phyloP scores from a whole-genome alignment of 2,113 vertebrate genomes.

The Myodes glareolus region DNA sequence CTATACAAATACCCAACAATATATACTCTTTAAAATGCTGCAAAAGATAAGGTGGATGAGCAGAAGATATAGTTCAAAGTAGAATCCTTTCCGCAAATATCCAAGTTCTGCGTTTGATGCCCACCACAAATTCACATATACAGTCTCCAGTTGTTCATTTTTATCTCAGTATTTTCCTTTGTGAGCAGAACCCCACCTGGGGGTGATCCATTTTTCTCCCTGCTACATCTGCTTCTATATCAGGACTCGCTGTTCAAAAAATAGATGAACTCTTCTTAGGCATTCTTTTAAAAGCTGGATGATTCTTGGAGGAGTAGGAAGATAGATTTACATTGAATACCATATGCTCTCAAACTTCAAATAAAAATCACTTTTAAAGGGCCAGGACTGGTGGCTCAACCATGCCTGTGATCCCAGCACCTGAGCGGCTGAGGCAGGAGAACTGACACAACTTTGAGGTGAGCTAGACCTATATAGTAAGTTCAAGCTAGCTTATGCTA shows the following conservation, averaged over 20 bases:
- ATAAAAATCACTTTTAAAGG: slow-evolving; percentile 22
- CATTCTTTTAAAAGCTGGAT: background rate
- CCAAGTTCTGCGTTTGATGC: background rate
- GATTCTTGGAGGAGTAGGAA: background rate
- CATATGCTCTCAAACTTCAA: background rate
- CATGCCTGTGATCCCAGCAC: background rate
- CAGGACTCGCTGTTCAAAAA: background rate
- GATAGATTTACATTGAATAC: background rate
- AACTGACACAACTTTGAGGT: background rate
- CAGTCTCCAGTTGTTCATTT: background rate
- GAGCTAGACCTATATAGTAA: background rate
- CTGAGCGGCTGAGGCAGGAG: background rate
- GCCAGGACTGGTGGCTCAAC: background rate
- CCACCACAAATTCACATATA: background rate
- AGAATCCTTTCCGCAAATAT: background rate
- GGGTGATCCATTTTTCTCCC: background rate
- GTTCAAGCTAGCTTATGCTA: background rate
- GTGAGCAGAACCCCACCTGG: background rate
- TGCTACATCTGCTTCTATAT: background rate
- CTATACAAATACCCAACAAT: background rate
- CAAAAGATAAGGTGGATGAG: no score
- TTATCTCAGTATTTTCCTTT: background rate
- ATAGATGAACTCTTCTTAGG: background rate
- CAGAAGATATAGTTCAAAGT: background rate
- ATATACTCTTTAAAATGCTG: background rate